These are phyloP conservation scores for Lycopodina hypogea DNA, from an alignment of 37 sponge, comb jelly and placozoan genomes.

Conservation along the genomic window DNA sequence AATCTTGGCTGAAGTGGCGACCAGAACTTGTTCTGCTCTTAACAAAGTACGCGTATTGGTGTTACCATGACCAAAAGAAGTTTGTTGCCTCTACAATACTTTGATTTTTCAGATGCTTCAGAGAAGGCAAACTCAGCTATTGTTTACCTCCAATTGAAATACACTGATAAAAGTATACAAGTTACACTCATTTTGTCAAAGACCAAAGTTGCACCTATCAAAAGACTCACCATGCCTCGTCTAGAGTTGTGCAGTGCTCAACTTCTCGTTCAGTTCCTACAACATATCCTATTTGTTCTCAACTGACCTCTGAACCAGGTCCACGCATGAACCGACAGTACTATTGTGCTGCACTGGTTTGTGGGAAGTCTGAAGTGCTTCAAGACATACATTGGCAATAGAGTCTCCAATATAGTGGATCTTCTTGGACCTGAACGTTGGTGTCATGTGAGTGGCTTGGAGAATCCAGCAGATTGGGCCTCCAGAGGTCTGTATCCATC, in stretches of 20 bases:
- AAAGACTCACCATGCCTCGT: constrained; percentile 26
- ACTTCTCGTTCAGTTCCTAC: constrained; percentile 20
- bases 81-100: background rate
- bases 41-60: constrained; percentile 7
- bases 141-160: constrained; percentile 26
- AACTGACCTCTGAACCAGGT: background rate
- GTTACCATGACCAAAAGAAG: constrained; percentile 11
- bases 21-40: constrained; percentile 15
- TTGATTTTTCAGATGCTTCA: constrained; percentile 42
- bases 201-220: too few species aligned
- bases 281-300: constrained; percentile 2
- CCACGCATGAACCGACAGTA: too few species aligned
- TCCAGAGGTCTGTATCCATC: too few species aligned
- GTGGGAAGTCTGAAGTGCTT: constrained; percentile 15
- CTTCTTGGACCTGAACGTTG: too few species aligned
- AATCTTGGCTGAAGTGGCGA: constrained; percentile 27
- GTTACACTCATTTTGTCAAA: background rate
- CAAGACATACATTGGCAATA: constrained; percentile 39
- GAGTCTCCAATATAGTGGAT: constrained; percentile 13
- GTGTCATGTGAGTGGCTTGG: too few species aligned
- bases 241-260: constrained; percentile 36
- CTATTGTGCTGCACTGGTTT: too few species aligned
- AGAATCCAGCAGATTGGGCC: too few species aligned
- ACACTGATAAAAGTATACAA: background rate
- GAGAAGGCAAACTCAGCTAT: constrained; percentile 28